phyloP scores from a whole-genome alignment of 35 echinoderm and acorn worm species.

The Apostichopus parvimensis region DNA sequence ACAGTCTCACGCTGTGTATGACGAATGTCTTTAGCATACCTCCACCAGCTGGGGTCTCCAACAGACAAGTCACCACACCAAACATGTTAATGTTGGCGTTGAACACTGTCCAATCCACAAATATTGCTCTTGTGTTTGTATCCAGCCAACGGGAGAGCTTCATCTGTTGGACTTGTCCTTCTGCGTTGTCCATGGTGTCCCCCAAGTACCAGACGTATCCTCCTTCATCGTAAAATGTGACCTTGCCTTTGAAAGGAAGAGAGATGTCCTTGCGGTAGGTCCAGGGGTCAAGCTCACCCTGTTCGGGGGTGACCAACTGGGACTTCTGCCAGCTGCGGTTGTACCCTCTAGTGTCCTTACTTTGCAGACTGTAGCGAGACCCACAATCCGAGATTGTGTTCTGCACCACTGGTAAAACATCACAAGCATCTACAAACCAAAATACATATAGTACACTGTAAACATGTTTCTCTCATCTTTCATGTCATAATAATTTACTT shows the following conservation, averaged over 20 bases:
- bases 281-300: slow-evolving; percentile 55
- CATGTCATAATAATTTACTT: too few relatives aligned
- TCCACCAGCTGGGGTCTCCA: slow-evolving; percentile 77
- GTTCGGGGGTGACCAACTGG: background rate
- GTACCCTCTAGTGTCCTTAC: slow-evolving; percentile 48
- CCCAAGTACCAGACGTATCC: slow-evolving; percentile 73
- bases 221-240: slow-evolving; percentile 56
- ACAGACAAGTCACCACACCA: slow-evolving; percentile 64
- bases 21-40: slow-evolving; percentile 70
- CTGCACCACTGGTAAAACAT: background rate
- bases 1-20: slow-evolving; percentile 70
- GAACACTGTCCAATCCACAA: slow-evolving; percentile 89
- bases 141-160: slow-evolving; percentile 68
- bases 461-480: too few relatives aligned
- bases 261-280: slow-evolving; percentile 33
- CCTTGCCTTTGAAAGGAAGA: slow-evolving; percentile 51
- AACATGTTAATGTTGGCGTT: slow-evolving; percentile 96
- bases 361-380: slow-evolving; percentile 29
- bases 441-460: background rate
- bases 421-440: slow-evolving; percentile 59
- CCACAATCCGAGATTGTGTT: slow-evolving; percentile 45
- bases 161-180: slow-evolving; percentile 39
- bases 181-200: slow-evolving; percentile 17
- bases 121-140: slow-evolving; percentile 71
- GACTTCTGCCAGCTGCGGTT: slow-evolving; percentile 46